Percentiles rank a stretch among this genome's conserved stretches.
Evolutionary conservation across 2,113 vertebrate species (phyloP).

Genomic region (Nicator chloris): DNA sequence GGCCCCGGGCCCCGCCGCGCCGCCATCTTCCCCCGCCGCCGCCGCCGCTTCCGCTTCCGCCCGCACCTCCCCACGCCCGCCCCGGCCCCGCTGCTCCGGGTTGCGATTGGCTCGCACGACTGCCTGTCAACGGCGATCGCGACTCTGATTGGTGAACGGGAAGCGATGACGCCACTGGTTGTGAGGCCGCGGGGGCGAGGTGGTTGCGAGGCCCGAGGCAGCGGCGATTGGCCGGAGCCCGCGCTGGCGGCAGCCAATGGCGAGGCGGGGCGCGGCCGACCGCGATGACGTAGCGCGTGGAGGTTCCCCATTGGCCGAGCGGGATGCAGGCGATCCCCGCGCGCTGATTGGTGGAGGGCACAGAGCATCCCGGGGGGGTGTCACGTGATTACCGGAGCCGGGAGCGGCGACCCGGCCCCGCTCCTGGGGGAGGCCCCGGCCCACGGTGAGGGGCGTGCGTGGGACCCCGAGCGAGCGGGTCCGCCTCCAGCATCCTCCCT

Average conservation of each 20-base stretch:
- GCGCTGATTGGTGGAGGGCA: not conserved
- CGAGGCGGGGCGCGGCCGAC: not conserved
- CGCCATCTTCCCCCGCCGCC: not conserved
- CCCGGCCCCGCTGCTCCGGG: too few species aligned
- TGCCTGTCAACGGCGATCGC: not conserved
- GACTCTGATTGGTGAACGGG: not conserved
- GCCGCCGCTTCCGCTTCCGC: not conserved
- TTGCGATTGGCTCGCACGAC: accelerated
- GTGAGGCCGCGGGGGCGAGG: not conserved
- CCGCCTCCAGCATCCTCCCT: not conserved
- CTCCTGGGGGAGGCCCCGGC: not conserved
- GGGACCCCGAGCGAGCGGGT: not conserved
- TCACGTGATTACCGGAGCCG: not conserved
- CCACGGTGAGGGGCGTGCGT: not conserved
- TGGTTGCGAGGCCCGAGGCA: not conserved
- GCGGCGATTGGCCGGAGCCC: not conserved
- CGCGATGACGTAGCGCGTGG: not conserved
- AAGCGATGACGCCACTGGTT: not conserved
- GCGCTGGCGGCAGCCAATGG: not conserved
- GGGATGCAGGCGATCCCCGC: not conserved
- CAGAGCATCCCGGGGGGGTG: not conserved
- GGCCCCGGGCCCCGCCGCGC: not conserved
- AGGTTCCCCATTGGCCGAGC: not conserved
- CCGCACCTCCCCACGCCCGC: not conserved
- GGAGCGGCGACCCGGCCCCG: not conserved